Evolutionary conservation across 2,797 vertebrate genomes (phyloP).

Genomic region (Anomalospiza imberbis): DNA sequence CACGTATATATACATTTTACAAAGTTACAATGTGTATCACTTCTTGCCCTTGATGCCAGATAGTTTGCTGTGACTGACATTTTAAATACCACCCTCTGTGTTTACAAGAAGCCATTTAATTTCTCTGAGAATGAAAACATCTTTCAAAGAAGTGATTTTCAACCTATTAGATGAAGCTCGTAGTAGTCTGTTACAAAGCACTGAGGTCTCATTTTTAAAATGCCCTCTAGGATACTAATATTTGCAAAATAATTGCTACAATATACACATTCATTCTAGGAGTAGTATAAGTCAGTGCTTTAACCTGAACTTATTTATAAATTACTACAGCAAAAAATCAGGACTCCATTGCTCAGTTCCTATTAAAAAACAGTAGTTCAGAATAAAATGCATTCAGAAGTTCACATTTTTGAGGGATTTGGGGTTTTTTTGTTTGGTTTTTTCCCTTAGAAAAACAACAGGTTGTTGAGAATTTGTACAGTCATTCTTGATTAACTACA

Average conservation of each 20-base stretch:
- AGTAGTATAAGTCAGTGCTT: background rate
- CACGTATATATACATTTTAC: background rate
- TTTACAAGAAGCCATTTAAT: background rate
- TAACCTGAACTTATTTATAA: background rate
- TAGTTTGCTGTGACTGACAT: background rate
- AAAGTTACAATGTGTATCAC: background rate
- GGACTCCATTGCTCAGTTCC: background rate
- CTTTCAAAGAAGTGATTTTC: background rate
- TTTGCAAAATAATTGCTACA: background rate
- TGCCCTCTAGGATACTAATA: background rate
- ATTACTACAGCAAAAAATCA: background rate
- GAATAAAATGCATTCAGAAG: background rate
- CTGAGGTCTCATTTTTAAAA: background rate
- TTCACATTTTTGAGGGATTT: background rate
- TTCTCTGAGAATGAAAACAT: background rate
- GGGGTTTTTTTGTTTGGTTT: fast-evolving
- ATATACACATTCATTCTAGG: background rate
- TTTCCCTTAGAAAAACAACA: background rate
- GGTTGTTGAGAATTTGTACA: background rate
- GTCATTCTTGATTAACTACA: background rate
- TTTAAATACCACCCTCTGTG: background rate
- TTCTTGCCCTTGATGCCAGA: background rate
- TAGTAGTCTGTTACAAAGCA: background rate
- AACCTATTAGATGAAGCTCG: background rate
- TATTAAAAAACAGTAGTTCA: background rate